A percentile compares a stretch with the other conserved stretches of the same genome.
Evolutionary conservation across 2,113 vertebrate genomes (phyloP).

Genomic region (Percina caprodes): DNA sequence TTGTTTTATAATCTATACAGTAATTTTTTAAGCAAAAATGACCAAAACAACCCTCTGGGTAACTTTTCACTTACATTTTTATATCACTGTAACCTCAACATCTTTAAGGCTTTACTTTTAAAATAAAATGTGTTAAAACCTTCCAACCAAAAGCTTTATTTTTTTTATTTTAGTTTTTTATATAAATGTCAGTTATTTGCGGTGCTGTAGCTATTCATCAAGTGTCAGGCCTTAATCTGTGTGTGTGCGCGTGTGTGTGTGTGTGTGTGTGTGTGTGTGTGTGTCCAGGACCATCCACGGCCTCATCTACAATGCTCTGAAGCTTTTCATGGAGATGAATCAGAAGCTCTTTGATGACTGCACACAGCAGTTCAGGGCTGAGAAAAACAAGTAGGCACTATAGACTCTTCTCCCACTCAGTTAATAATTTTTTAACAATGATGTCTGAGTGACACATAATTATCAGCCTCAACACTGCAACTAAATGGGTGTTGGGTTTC

Average conservation of each 20-base stretch:
- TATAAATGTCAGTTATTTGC: not conserved
- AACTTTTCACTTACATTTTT: not conserved
- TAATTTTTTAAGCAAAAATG: not conserved
- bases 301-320: conserved; percentile 98
- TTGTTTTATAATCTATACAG: not conserved
- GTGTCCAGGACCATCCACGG: conserved; percentile 94
- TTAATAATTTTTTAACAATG: not conserved
- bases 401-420: not conserved
- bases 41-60: not conserved
- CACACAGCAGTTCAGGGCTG: conserved; percentile 98
- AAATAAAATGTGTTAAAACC: not conserved
- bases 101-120: not conserved
- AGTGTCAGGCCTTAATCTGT: not conserved
- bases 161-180: not conserved
- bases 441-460: not conserved
- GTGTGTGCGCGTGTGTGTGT: too few relatives aligned
- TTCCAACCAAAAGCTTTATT: too few relatives aligned
- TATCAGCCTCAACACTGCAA: not conserved
- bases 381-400: conserved; percentile 93
- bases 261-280: conserved; percentile 4
- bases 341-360: conserved; percentile 99
- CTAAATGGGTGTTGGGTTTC: conserved; percentile 3
- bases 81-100: not conserved
- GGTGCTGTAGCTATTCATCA: not conserved
- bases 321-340: conserved; percentile 99